Conservation (phyloP, 2,113 vertebrate species). For the Mormyrus iriodes region DNA sequence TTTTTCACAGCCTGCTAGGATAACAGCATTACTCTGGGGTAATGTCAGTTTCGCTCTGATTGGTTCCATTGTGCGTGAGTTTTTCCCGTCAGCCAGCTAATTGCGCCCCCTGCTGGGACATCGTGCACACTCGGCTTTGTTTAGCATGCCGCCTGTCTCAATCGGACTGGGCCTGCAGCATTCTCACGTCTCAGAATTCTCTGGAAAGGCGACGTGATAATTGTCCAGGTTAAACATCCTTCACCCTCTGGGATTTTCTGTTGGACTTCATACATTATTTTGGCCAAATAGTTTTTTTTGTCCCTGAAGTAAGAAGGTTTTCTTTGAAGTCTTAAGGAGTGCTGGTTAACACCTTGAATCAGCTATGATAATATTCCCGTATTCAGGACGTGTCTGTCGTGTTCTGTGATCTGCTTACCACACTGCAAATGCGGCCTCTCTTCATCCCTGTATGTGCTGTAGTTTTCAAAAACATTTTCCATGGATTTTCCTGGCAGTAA, state of each 20-base stretch:
- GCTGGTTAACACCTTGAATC: neutral
- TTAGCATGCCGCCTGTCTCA: neutral
- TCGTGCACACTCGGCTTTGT: neutral
- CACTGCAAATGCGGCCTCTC: neutral
- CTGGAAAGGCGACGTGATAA: neutral
- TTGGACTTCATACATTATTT: neutral
- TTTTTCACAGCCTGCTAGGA: neutral
- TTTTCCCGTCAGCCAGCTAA: neutral
- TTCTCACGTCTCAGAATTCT: neutral
- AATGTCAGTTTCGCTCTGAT: neutral
- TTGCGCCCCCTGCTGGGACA: neutral
- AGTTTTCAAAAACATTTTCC: conserved; percentile 2
- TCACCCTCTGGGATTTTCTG: neutral
- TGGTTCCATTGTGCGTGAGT: neutral
- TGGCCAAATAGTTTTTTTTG: neutral
- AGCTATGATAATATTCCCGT: neutral
- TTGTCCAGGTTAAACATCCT: neutral
- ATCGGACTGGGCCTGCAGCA: neutral
- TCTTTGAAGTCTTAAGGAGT: neutral
- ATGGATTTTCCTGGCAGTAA: neutral
- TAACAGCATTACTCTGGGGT: neutral
- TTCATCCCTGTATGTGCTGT: neutral
- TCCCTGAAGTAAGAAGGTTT: neutral
- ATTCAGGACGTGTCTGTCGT: neutral
- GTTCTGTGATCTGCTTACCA: neutral